Evolutionary conservation across 1,140 invertebrate species (phyloP), one percentile per base, ranked within the genome.

Genomic region (Mya arenaria): DNA sequence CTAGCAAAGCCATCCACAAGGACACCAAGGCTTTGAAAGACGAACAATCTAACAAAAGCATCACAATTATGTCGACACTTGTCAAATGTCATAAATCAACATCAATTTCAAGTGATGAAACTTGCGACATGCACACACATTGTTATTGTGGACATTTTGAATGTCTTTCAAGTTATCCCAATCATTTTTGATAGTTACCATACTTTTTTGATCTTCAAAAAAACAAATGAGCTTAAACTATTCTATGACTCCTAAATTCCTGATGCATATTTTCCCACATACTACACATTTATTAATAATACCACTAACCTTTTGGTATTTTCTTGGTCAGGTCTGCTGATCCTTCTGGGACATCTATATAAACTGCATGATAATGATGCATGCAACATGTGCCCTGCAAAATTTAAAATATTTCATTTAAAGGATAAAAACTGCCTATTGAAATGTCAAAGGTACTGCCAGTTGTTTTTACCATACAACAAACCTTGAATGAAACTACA

Each of bases 291-390:
- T n/a, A n/a, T n/a, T n/a, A n/a, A n/a, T n/a, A n/a, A n/a, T n/a
- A n/a, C n/a, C n/a, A n/a, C n/a, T n/a, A n/a, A n/a, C 91, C 90
- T 91, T 89, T 91, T n/a, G 90, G 87, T 56, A 91, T 84, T 85
- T 90, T 91, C 66, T 87, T 88, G 4, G 85, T 84, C 0, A 91
- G 79, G 79, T 89, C 88, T 25, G 63, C 82, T 44, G 89, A 68
- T 56, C 87, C 87, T 58, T 83, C 37, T 0, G 91, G 90, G 56
- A 65, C 25, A 28, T 77, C 80, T 41, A 91, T 32, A 72, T 86
- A 84, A 30, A 52, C 82, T 28, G 89, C 77, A 85, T 88, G 88
- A 48, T 85, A 91, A 52, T 85, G 73, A 78, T 86, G 86, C 65
- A 89, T 82, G 68, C 79, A 85, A 63, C 78, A 82, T 15, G 84